Evolutionary conservation across 2,888 invertebrate genomes (phyloP).

Genomic region (Apodemia hepburni): DNA sequence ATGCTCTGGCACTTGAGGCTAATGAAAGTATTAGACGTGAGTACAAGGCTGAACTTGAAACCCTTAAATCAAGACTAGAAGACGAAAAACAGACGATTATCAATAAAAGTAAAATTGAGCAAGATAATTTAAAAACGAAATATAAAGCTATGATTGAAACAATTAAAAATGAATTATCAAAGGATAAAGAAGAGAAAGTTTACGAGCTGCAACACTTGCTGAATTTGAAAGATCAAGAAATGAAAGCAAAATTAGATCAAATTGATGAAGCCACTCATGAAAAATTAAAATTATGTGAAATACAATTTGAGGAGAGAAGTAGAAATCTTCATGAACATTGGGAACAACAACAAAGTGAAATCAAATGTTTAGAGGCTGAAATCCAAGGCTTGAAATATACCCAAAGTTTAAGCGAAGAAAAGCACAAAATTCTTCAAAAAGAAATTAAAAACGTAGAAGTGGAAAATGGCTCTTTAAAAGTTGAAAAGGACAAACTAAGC

Average conservation of each 20-base stretch:
- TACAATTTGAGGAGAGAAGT: conserved; percentile 70
- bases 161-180: conserved; percentile 52
- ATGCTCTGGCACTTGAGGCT: conserved; percentile 69
- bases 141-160: conserved; percentile 54
- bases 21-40: conserved; percentile 74
- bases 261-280: conserved; percentile 67
- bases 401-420: conserved; percentile 49
- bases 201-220: conserved; percentile 56
- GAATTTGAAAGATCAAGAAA: conserved; percentile 55
- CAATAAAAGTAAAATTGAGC: conserved; percentile 55
- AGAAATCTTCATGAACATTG: conserved; percentile 59
- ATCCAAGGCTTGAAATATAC: conserved; percentile 53
- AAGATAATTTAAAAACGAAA: conserved; percentile 56
- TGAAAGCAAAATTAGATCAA: conserved; percentile 70
- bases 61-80: conserved; percentile 62
- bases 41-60: conserved; percentile 68
- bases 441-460: conserved; percentile 51
- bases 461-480: conserved; percentile 47
- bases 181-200: conserved; percentile 58
- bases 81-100: conserved; percentile 66
- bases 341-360: conserved; percentile 52
- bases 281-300: conserved; percentile 67
- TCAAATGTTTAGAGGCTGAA: conserved; percentile 56
- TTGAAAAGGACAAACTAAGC: conserved; percentile 45
- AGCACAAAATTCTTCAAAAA: conserved; percentile 46